Base-by-base conservation (phyloP, 2,113 vertebrate genomes). In the Cephalopterus ornatus region DNA sequence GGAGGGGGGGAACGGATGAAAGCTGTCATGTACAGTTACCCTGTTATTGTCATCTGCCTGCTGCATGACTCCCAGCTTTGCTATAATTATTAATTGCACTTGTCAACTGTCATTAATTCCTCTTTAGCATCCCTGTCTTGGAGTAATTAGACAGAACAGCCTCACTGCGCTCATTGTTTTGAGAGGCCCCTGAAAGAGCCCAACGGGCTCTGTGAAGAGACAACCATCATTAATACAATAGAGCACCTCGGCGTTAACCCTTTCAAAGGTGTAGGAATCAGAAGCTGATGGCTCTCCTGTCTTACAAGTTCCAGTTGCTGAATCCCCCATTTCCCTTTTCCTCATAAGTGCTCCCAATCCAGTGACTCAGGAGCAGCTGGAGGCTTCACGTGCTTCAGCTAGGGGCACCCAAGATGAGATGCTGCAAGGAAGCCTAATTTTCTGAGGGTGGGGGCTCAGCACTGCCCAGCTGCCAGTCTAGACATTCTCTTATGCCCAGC, bases 51-150 rank as follows among this genome's bases (percentile, higher is more conserved):
- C 98, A 98, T 98, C 97, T 97, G 98, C 97, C 97, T 98, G 95
- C 97, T 98, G 96, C 96, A 95, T 97, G 98, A 98, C 98, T 98
- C 95, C 97, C 93, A 87, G 98, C 97, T 98, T 97, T 97, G 97
- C 97, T 98, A 98, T 98, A 99, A 99, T 99, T 99, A 99, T 99
- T 98, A 99, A 99, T 98, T 98, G 98, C 97, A 98, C 98, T 99
- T 98, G 98, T 99, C 98, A 98, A 98, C 96, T 98, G 84, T 98
- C 98, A 98, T 98, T 99, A 98, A 98, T 98, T 98, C 98, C 98
- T 98, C 98, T 98, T 98, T 98, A 98, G 98, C 98, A 97, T 98
- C 97, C 97, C 98, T 98, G 98, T 98, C 97, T 98, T 97, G 87
- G 97, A 98, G 97, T 98, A 98, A 98, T 98, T 98, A 98, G 98